phyloP scores from a whole-genome alignment of 1,140 invertebrate genomes.

The Coenobita brevimanus region DNA sequence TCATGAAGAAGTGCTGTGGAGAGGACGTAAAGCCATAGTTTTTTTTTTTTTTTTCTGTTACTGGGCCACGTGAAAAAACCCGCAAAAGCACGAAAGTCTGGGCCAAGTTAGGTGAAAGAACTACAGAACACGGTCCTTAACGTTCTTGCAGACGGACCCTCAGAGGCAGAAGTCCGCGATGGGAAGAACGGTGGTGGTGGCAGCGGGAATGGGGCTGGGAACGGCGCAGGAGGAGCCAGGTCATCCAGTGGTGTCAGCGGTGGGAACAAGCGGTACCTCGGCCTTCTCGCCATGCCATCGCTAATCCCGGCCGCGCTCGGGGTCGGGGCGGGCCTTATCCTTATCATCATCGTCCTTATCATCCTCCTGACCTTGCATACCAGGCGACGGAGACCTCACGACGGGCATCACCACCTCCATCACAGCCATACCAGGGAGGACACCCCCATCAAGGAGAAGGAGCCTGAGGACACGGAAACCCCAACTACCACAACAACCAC shows the following conservation, averaged over 20 bases:
- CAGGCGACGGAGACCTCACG: neutral
- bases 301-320: constrained; percentile 42
- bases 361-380: constrained; percentile 39
- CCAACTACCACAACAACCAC: constrained; percentile 13
- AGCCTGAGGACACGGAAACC: neutral
- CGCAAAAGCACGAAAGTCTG: too few relatives aligned
- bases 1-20: too few relatives aligned
- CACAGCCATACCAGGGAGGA: too few relatives aligned
- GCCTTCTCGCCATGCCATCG: constrained; percentile 11
- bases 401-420: neutral
- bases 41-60: too few relatives aligned
- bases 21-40: too few relatives aligned
- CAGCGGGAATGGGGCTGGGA: too few relatives aligned
- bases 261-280: constrained; percentile 30
- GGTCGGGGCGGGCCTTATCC: constrained; percentile 32
- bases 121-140: too few relatives aligned
- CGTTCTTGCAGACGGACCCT: constrained; percentile 47
- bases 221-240: too few relatives aligned
- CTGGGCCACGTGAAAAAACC: too few relatives aligned
- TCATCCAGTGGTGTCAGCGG: neutral
- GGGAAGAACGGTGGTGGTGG: constrained; percentile 5
- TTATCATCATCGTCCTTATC: constrained; percentile 54
- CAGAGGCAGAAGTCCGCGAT: constrained; percentile 47
- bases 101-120: too few relatives aligned
- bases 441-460: neutral